Percentiles rank a stretch among this genome's conserved stretches.
Evolutionary conservation across 2,888 invertebrate genomes (phyloP).

Genomic region (Diaprepes abbreviatus): DNA sequence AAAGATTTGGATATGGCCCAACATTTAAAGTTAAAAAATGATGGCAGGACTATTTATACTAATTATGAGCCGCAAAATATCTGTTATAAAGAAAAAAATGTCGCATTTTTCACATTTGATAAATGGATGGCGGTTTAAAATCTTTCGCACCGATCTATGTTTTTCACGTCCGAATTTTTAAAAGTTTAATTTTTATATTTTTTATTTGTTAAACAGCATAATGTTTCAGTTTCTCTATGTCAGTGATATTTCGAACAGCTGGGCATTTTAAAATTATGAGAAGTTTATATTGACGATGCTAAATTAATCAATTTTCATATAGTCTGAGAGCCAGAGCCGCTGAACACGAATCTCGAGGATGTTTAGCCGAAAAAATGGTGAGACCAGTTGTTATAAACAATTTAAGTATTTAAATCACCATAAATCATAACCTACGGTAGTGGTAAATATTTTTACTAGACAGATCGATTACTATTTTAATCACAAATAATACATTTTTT

Average conservation of each 20-base stretch:
- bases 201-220: conserved; percentile 1
- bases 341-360: no score
- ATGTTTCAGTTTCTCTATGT: conserved; percentile 13
- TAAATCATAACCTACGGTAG: no score
- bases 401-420: no score
- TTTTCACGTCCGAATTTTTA: conserved; percentile 19
- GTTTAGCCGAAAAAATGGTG: no score
- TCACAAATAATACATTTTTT: no score
- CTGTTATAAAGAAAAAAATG: conserved; percentile 22
- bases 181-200: conserved; percentile 26
- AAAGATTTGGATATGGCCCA: conserved; percentile 36
- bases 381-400: no score
- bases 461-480: no score
- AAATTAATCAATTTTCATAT: not conserved
- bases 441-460: no score
- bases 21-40: conserved; percentile 18
- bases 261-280: not conserved
- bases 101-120: conserved; percentile 19
- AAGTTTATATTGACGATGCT: not conserved
- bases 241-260: conserved; percentile 1
- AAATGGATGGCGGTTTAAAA: conserved; percentile 21
- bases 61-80: conserved; percentile 41
- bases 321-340: no score
- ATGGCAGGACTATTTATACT: conserved; percentile 26
- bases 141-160: conserved; percentile 25